phyloP scores from a whole-genome alignment of 1,140 invertebrate genomes.

The Penaeus vannamei region DNA sequence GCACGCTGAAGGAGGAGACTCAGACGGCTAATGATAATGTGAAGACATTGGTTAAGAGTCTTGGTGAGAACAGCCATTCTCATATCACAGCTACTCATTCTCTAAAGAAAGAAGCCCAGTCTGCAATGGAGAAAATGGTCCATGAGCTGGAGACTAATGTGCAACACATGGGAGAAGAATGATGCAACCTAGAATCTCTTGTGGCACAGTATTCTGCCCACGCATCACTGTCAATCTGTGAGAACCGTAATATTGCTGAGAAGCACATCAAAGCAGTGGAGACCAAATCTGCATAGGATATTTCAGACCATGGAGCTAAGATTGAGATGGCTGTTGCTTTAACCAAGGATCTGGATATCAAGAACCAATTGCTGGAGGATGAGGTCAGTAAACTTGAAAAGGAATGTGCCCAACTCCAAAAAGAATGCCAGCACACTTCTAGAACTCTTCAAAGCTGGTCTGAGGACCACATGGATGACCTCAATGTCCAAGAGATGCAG shows the following conservation, averaged over 20 bases:
- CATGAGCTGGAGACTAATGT: not conserved
- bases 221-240: not conserved
- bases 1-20: no score
- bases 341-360: no score
- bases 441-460: not conserved
- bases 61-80: no score
- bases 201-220: not conserved
- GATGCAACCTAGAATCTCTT: not conserved
- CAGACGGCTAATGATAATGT: no score
- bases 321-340: no score
- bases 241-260: not conserved
- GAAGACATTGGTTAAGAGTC: no score
- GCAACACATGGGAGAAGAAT: slow-evolving; percentile 2
- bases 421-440: not conserved
- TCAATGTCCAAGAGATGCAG: not conserved
- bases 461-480: not conserved
- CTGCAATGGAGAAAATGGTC: no score
- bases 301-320: no score
- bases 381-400: not conserved
- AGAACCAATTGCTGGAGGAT: no score
- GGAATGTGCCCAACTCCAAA: not conserved
- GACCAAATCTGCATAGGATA: no score
- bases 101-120: no score
- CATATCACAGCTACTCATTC: no score
- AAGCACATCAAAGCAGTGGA: not conserved